Base-by-base conservation (phyloP, 1,140 invertebrate species). In the Habropoda laboriosa region DNA sequence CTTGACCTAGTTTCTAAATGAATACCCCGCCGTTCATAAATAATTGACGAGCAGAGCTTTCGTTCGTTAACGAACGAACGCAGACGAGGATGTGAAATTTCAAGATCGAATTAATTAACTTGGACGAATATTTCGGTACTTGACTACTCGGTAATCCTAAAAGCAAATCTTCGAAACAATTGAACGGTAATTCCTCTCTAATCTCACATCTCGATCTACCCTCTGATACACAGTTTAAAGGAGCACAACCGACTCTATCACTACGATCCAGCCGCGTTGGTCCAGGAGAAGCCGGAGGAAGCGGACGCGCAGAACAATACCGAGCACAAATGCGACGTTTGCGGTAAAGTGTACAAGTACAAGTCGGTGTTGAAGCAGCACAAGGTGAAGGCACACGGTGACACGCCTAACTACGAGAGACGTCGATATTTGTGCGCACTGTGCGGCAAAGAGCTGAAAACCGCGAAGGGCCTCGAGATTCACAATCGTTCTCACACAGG, bases 171-270 rank as follows among this genome's bases (percentile, higher is more conserved):
- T n/a, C n/a, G n/a, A n/a, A n/a, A n/a, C n/a, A n/a, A n/a, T n/a
- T n/a, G n/a, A n/a, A n/a, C n/a, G n/a, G n/a, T n/a, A n/a, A n/a
- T n/a, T n/a, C n/a, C n/a, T n/a, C n/a, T n/a, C n/a, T n/a, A n/a
- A n/a, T n/a, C n/a, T n/a, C n/a, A n/a, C 47, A 18, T 18, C 7
- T 30, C 53, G 24, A 55, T 4, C 53, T n/a, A 8, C 27, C 45
- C 3, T 30, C 10, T 1, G n/a, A 47, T 66, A 21, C 12, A 1
- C 24, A 86, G 83, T n/a, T 60, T 84, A 3, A 95, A 95, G 7
- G 95, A 95, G 87, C 95, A 95, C 0, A 96, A 95, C 86, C 80
- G 88, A 42, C 94, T 94, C 77, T 79, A 90, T 0, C 86, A 92
- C 38, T 95, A 94, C 79, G 86, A 89, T 12, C 80, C 60, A 35